Evolutionary conservation across 2,888 invertebrate species (phyloP).

Genomic region (Bembecia ichneumoniformis): DNA sequence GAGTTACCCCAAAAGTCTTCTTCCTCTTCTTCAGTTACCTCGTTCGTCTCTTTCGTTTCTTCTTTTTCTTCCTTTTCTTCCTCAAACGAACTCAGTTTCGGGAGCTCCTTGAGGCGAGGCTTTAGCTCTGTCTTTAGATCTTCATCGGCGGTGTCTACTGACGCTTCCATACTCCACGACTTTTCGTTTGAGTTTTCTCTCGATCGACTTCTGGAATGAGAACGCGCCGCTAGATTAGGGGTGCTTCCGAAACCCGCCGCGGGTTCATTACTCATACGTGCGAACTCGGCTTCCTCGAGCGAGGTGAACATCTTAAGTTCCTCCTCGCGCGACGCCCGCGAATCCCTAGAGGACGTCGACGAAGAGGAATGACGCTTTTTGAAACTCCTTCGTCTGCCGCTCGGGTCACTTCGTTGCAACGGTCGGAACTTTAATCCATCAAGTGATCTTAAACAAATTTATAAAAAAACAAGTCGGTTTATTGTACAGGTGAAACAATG

Average conservation of each 20-base stretch:
- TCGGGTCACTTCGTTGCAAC: slow-evolving; percentile 74
- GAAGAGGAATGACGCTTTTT: slow-evolving; percentile 75
- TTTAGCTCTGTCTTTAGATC: slow-evolving; percentile 22
- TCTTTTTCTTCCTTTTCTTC: slow-evolving; percentile 46
- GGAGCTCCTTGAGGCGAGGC: slow-evolving; percentile 35
- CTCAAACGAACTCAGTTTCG: slow-evolving; percentile 55
- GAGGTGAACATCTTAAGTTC: slow-evolving; percentile 76
- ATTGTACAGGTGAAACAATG: slow-evolving; percentile 48
- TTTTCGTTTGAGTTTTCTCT: slow-evolving; percentile 48
- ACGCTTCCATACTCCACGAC: slow-evolving; percentile 38
- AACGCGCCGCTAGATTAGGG: slow-evolving; percentile 65
- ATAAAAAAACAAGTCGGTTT: slow-evolving; percentile 49
- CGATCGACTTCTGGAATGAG: slow-evolving; percentile 70
- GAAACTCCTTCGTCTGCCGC: slow-evolving; percentile 73
- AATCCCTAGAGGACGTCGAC: slow-evolving; percentile 73
- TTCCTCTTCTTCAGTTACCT: slow-evolving; percentile 42
- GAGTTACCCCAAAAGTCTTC: slow-evolving; percentile 63
- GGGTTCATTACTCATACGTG: slow-evolving; percentile 40
- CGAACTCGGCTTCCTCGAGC: slow-evolving; percentile 74
- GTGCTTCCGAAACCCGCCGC: slow-evolving; percentile 46
- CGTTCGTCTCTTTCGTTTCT: slow-evolving; percentile 47
- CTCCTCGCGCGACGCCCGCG: slow-evolving; percentile 75
- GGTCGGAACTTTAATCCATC: slow-evolving; percentile 77
- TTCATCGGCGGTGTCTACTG: slow-evolving; percentile 34
- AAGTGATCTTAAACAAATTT: slow-evolving; percentile 73